Evolutionary conservation across 2,888 invertebrate genomes (phyloP), one percentile per base, ranked within the genome.

Genomic region (Leucoptera coffeella): DNA sequence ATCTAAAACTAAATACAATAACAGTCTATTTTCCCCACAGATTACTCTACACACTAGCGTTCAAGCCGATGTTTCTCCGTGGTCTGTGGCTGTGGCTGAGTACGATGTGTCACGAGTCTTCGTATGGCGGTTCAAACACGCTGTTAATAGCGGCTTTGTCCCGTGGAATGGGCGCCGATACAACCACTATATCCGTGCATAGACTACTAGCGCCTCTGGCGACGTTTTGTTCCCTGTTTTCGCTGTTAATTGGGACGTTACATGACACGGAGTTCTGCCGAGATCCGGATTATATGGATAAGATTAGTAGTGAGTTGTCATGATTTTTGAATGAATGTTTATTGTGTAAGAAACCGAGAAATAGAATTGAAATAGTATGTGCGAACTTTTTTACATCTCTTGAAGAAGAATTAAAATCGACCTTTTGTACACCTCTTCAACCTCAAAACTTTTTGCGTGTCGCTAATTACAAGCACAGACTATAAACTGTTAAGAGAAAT

Each of bases 201-300:
- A 73, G 75, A 9, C 77, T 91, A 10, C 73, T 90, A 8, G 87
- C 91, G 1, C 74, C 87, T 1, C 47, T 92, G 17, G 85, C 87
- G 0, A 82, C 88, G 2, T 92, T 93, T 56, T 89, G 89, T 47
- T 81, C 87, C 2, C 59, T 91, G 1, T 88, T 89, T 47, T 83
- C 84, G 22, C 71, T 88, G 21, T 65, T 89, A 3, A 75, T 92
- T 25, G 82, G 86, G 0, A 90, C 91, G 0, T 52, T 92, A 14
- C 89, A 92, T 41, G 92, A 92, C 47, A 81, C 82, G 0, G 92
- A 92, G 56, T 90, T 92, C 52, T 62, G 59, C 30, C 41, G 52
- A 7, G 58, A 60, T 17, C 35, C 40, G 0, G 82, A 80, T 25
- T 61, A 60, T 19, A 73, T 26, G 72, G 73, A 60, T 12, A 50